These are phyloP conservation scores for Gorsachius magnificus DNA, from an alignment of 2,797 vertebrate species.

Conservation along the genomic window DNA sequence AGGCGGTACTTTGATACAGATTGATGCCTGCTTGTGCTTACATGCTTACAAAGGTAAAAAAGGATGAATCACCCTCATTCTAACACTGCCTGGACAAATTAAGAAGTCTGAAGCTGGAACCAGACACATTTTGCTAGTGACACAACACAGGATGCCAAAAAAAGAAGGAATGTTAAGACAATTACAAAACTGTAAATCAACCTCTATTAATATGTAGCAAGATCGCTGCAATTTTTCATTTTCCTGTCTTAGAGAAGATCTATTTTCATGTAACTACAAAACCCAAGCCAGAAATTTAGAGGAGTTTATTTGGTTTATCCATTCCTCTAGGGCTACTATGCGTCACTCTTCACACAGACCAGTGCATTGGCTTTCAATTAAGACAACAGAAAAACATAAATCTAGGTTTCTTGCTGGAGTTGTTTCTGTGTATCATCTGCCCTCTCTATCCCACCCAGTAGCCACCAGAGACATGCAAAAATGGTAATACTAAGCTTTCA, in stretches of 20 bases:
- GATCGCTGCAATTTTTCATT: not conserved
- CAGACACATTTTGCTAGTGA: not conserved
- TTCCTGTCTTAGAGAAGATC: not conserved
- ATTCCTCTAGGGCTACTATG: not conserved
- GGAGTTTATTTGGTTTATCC: not conserved
- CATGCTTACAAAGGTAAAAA: not conserved
- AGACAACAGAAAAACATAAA: slow-evolving; percentile 13
- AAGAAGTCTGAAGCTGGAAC: not conserved
- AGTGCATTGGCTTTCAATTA: not conserved
- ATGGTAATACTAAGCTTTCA: not conserved
- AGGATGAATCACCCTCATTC: not conserved
- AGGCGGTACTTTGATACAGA: not conserved
- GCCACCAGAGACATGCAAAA: not conserved
- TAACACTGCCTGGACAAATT: not conserved
- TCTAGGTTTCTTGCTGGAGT: not conserved
- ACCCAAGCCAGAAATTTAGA: not conserved
- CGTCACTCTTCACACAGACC: not conserved
- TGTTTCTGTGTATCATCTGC: not conserved
- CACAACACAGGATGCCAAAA: not conserved
- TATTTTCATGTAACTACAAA: slow-evolving; percentile 10
- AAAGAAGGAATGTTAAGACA: not conserved
- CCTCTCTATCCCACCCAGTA: not conserved
- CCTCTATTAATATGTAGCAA: not conserved
- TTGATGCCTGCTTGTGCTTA: not conserved
- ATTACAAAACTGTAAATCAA: not conserved